Base-by-base conservation (phyloP, 2,888 invertebrate genomes). In the Cremastinae sp. region DNA sequence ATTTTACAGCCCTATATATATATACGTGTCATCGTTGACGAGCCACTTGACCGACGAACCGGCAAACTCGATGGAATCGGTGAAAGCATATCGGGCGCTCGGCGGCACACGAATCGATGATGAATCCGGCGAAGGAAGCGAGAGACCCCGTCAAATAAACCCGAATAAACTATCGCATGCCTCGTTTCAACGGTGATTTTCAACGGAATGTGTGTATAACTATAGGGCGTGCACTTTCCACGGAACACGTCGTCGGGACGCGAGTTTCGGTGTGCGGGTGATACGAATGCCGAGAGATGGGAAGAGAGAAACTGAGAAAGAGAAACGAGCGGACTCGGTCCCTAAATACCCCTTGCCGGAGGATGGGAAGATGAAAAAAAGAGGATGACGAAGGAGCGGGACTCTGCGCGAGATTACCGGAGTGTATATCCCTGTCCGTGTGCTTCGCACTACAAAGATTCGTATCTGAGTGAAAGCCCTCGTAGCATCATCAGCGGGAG, bases 131-230 rank as follows among this genome's bases (percentile, higher is more conserved):
- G 62, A 18, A 75, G 84, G 85, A 84, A 83, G 79, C 80, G 75
- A 80, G 77, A n/a, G n/a, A n/a, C n/a, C n/a, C n/a, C n/a, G n/a
- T n/a, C n/a, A n/a, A n/a, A 80, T 85, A 83, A 85, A 88, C 84
- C 86, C 83, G 86, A 86, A 88, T 88, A 87, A 88, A 88, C 88
- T 87, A 88, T 88, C 84, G 85, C 80, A 79, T 68, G 74, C 74
- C 58, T 74, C 79, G 79, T 75, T 82, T 75, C 79, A 79, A 76
- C 78, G 73, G 77, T 72, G 74, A 74, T 69, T 65, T 71, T n/a
- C n/a, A n/a, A n/a, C n/a, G n/a, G n/a, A n/a, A n/a, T n/a, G n/a
- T n/a, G n/a, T n/a, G n/a, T n/a, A n/a, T n/a, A n/a, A n/a, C n/a
- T n/a, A n/a, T n/a, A n/a, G n/a, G n/a, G n/a, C n/a, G n/a, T n/a